Evolutionary conservation across 2,797 vertebrate genomes (phyloP).

Genomic region (Hoplostethus mediterraneus): DNA sequence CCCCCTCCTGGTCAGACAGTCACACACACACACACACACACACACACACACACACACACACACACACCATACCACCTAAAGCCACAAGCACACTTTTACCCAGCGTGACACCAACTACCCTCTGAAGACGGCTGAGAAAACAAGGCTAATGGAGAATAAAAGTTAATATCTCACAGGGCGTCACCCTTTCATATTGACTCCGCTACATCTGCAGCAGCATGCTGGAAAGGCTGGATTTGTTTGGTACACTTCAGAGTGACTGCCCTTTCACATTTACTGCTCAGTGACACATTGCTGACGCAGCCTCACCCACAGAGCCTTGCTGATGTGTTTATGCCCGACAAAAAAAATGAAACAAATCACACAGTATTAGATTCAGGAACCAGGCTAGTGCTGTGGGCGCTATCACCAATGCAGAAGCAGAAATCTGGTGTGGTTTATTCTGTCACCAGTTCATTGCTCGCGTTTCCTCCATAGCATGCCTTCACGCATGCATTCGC

Average conservation of each 20-base stretch:
- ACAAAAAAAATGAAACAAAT: conserved; percentile 18
- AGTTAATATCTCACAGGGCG: conserved; percentile 1
- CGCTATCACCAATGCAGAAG: too few relatives aligned
- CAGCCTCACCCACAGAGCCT: conserved; percentile 7
- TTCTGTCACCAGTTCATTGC: neutral
- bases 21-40: neutral
- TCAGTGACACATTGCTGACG: conserved; percentile 32
- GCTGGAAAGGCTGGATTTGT: neutral
- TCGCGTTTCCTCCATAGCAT: neutral
- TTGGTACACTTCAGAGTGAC: neutral
- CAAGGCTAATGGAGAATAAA: neutral
- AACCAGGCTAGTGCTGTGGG: neutral
- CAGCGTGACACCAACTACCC: neutral
- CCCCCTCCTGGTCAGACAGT: conserved; percentile 55
- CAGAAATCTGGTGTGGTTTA: neutral
- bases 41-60: neutral
- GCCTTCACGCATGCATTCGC: conserved; percentile 20
- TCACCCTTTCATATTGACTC: neutral
- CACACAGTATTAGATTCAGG: conserved; percentile 25
- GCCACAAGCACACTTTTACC: neutral
- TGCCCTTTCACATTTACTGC: conserved; percentile 43
- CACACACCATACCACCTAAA: too few relatives aligned
- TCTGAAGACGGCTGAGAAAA: neutral
- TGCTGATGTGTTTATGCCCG: neutral
- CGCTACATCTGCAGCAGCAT: neutral